Conservation (phyloP, 2,888 invertebrate species). For the Therioaphis trifolii region DNA sequence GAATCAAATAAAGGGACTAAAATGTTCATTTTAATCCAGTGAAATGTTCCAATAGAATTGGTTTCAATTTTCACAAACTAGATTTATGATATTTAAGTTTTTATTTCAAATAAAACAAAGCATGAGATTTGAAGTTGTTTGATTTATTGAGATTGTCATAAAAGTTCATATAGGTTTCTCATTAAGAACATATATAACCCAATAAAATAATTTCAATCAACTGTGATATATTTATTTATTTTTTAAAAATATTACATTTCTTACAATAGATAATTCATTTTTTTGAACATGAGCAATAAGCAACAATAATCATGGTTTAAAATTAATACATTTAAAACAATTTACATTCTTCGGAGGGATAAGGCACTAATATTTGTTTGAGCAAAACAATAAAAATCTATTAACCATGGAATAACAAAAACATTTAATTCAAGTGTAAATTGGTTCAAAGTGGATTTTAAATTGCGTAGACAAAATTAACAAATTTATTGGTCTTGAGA, state of each 20-base stretch:
- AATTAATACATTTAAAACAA: background rate
- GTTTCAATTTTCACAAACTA: too few relatives aligned
- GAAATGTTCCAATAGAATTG: too few relatives aligned
- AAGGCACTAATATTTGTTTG: slow-evolving; percentile 1
- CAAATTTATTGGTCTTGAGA: slow-evolving; percentile 25
- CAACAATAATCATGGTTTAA: background rate
- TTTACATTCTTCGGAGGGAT: background rate
- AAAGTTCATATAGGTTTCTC: too few relatives aligned
- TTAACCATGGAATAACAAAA: background rate
- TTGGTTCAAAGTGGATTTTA: background rate
- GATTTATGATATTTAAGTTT: too few relatives aligned
- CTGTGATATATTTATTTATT: slow-evolving; percentile 13
- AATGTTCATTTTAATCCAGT: too few relatives aligned
- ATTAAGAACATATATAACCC: too few relatives aligned
- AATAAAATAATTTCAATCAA: background rate
- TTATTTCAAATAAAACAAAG: too few relatives aligned
- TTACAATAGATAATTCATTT: background rate
- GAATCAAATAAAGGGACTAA: too few relatives aligned
- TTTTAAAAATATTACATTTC: background rate
- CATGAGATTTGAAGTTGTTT: too few relatives aligned
- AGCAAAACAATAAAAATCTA: slow-evolving; percentile 25
- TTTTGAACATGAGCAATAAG: background rate
- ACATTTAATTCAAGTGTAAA: background rate
- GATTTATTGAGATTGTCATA: too few relatives aligned
- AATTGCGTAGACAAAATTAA: background rate